phyloP scores from a whole-genome alignment of 2,888 invertebrate genomes.

The Microplitis manilae region DNA sequence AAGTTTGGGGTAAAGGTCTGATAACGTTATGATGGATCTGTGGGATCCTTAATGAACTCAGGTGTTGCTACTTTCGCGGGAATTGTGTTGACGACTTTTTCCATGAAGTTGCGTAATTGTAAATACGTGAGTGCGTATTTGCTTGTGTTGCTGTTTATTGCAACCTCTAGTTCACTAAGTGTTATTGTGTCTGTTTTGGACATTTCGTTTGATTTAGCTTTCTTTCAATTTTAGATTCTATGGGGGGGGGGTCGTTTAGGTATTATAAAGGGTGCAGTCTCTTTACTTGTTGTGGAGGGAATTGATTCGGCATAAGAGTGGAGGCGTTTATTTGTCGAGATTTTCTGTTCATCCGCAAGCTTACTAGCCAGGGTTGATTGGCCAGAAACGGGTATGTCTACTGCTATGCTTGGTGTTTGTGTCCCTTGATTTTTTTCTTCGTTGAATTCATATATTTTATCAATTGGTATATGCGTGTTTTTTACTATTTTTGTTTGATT shows the following conservation, averaged over 20 bases:
- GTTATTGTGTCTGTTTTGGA: neutral
- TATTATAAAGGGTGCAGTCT: neutral
- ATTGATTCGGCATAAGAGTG: neutral
- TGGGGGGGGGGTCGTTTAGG: neutral
- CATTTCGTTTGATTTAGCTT: neutral
- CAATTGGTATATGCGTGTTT: too few relatives aligned
- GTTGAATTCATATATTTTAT: too few relatives aligned
- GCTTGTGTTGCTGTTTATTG: neutral
- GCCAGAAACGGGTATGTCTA: neutral
- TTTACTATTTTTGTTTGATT: too few relatives aligned
- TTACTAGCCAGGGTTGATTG: neutral
- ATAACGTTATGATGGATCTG: neutral
- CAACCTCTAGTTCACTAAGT: neutral
- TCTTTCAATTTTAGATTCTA: neutral
- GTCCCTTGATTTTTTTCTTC: too few relatives aligned
- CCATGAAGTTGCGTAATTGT: slow-evolving; percentile 27
- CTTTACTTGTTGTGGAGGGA: neutral
- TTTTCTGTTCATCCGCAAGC: neutral
- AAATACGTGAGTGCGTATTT: neutral
- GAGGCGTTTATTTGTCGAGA: neutral
- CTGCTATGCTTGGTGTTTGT: too few relatives aligned
- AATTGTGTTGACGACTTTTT: neutral
- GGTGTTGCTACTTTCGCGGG: neutral
- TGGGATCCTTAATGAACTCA: neutral
- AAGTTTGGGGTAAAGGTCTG: slow-evolving; percentile 5